Base-by-base conservation (phyloP, 2,888 invertebrate genomes). In the Neria commutata region DNA sequence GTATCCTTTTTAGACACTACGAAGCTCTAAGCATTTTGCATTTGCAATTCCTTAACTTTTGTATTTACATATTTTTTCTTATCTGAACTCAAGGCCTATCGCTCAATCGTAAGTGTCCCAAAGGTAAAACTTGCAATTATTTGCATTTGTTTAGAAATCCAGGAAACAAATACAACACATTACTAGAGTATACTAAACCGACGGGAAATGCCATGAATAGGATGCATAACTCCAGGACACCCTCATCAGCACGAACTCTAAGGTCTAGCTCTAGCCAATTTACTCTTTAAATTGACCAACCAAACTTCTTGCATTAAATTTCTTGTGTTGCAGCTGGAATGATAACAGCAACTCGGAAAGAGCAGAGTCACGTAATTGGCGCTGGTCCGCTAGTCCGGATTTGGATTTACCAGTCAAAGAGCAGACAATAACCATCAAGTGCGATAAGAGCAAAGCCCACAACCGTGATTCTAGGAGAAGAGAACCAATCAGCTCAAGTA, bases 131-230 rank as follows among this genome's bases (percentile, higher is more conserved):
- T 14, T 97, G 97, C 78, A 95, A 95, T 83, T 97, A 92, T 82
- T 83, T 97, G 48, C 97, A 97, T 81, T 89, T 93, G 1, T 95
- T 95, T 79, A 86, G 85, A 67, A 96, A 96, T 85, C 95, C 95
- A 1, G 66, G 65, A 3, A 76, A 78, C 61, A 56, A 71, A 57
- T 79, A 75, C 48, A 77, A 74, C 56, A 63, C 47, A 21, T 62
- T 60, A 16, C 60, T 75, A 58, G 69, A 69, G 24, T 48, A 16
- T 16, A 48, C 21, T 11, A 21, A 37, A n/a, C 4, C 37, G n/a
- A n/a, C n/a, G 37, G 37, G 37, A 14, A 37, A 4, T 11, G n/a
- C 11, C n/a, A 37, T 4, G n/a, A 37, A 6, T 11, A 37, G 11
- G 4, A n/a, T 4, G 37, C 37, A 4, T 11, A n/a, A 42, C 17